Evolutionary conservation across 2,888 invertebrate species (phyloP).

Genomic region (Theristus sp.): DNA sequence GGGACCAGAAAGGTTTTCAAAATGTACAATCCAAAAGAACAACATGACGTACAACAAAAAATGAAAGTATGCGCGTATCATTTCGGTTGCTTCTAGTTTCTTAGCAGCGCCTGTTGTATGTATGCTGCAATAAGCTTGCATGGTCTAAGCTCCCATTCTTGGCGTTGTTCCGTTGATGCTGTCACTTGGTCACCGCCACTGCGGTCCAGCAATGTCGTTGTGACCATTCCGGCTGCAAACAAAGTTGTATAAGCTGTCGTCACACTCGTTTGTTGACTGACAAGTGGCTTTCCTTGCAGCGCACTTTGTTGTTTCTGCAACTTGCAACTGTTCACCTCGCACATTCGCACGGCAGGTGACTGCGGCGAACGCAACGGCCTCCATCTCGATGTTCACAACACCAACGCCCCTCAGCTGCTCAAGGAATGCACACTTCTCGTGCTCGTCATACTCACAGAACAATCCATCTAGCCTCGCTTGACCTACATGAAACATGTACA

Average conservation of each 20-base stretch:
- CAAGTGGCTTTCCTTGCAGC: not conserved
- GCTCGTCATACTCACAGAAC: constrained; percentile 74
- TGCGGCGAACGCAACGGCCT: constrained; percentile 76
- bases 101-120: too few species aligned
- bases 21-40: too few species aligned
- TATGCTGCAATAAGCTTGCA: too few species aligned
- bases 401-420: constrained; percentile 47
- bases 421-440: constrained; percentile 75
- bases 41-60: too few species aligned
- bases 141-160: not conserved
- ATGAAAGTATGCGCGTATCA: too few species aligned
- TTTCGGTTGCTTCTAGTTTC: too few species aligned
- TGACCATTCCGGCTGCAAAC: not conserved
- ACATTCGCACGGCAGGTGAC: constrained; percentile 60
- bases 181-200: not conserved
- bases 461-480: constrained; percentile 89
- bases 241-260: not conserved
- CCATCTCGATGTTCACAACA: constrained; percentile 92
- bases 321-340: not conserved
- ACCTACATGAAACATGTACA: constrained; percentile 44
- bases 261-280: not conserved
- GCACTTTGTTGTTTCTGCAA: not conserved
- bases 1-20: too few species aligned
- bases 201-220: not conserved
- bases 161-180: not conserved